These are phyloP conservation scores for Amazona guildingii DNA, from an alignment of 2,113 vertebrate genomes.

Conservation along the genomic window DNA sequence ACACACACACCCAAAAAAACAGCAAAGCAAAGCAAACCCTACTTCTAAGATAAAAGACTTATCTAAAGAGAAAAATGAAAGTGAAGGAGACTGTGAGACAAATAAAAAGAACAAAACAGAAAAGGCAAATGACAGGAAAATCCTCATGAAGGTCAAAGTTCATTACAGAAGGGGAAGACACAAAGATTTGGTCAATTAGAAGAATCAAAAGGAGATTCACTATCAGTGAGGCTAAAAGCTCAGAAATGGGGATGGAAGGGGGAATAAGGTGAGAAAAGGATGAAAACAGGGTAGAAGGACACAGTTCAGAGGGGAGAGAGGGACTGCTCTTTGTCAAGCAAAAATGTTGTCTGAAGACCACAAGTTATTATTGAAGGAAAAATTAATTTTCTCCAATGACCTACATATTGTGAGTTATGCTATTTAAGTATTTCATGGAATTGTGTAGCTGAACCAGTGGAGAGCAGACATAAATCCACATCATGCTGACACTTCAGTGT, in stretches of 20 bases:
- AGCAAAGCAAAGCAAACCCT: rapidly evolving
- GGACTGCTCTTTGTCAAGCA: not conserved
- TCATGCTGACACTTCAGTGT: not conserved
- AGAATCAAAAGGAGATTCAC: not conserved
- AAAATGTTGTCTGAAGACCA: not conserved
- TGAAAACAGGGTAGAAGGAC: not conserved
- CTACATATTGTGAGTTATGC: not conserved
- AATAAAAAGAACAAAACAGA: not conserved
- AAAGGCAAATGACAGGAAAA: not conserved
- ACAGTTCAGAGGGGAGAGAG: not conserved
- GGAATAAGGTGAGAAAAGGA: not conserved
- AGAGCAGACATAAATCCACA: not conserved
- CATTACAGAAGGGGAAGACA: not conserved
- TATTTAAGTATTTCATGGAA: not conserved
- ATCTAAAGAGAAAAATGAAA: not conserved
- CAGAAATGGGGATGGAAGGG: not conserved
- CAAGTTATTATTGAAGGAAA: not conserved
- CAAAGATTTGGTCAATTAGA: not conserved
- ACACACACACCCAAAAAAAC: not conserved
- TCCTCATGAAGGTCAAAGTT: not conserved
- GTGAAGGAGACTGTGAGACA: not conserved
- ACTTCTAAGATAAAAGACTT: not conserved
- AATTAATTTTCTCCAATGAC: not conserved
- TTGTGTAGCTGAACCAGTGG: not conserved
- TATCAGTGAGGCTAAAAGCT: not conserved